Conservation (phyloP, 1,140 invertebrate genomes). For the Drosophila parabipectinata region DNA sequence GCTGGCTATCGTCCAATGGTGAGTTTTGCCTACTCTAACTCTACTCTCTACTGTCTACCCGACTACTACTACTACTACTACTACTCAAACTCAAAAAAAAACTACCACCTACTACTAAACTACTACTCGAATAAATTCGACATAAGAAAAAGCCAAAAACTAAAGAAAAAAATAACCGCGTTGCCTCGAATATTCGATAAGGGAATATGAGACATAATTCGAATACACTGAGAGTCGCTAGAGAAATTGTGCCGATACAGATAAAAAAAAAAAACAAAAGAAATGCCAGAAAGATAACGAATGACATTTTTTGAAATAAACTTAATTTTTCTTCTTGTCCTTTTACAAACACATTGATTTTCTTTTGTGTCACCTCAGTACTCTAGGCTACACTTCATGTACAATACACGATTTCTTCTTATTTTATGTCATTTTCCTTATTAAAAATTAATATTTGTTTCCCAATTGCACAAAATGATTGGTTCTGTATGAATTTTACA, state of each 20-base stretch:
- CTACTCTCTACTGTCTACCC: slow-evolving; percentile 67
- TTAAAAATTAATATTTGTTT: slow-evolving; percentile 34
- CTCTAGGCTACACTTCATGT: slow-evolving; percentile 36
- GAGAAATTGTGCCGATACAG: slow-evolving; percentile 42
- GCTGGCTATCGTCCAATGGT: slow-evolving; percentile 94
- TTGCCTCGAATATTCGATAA: slow-evolving; percentile 39
- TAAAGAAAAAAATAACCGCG: slow-evolving; percentile 19
- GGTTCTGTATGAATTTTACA: slow-evolving; percentile 44
- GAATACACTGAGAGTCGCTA: slow-evolving; percentile 22
- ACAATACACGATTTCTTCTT: slow-evolving; percentile 36
- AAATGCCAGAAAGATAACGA: slow-evolving; percentile 27
- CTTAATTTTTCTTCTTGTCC: slow-evolving; percentile 1
- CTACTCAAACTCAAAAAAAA: slow-evolving; percentile 27
- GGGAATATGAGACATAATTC: slow-evolving; percentile 29
- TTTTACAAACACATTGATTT: slow-evolving; percentile 27
- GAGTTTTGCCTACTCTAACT: slow-evolving; percentile 82
- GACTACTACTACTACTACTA: slow-evolving; percentile 39
- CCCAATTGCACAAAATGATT: slow-evolving; percentile 60
- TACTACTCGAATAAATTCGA: slow-evolving; percentile 37
- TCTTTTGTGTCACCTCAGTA: slow-evolving; percentile 52
- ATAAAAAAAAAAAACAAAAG: slow-evolving; percentile 15
- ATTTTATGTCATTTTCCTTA: slow-evolving; percentile 40
- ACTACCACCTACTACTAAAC: slow-evolving; percentile 18
- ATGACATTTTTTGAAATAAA: slow-evolving; percentile 20
- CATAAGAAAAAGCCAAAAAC: slow-evolving; percentile 34